Evolutionary conservation across 2,797 vertebrate genomes (phyloP).

Genomic region (Oreochromis mossambicus): DNA sequence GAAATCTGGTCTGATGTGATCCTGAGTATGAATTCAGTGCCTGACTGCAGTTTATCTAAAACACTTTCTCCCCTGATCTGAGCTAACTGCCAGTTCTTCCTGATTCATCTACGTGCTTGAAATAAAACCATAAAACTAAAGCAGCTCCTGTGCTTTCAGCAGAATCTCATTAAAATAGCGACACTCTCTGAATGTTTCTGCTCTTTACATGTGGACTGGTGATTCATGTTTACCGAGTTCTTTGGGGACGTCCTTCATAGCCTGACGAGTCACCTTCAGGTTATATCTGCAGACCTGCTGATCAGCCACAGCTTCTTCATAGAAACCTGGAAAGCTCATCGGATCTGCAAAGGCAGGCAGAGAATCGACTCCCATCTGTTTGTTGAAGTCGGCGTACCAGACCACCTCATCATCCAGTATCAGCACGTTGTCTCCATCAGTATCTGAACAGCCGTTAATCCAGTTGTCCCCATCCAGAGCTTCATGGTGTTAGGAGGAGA

Average conservation of each 20-base stretch:
- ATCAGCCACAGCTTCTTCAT: rapidly evolving
- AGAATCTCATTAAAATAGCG: no score
- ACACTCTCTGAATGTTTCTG: no score
- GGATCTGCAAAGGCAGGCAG: constrained; percentile 13
- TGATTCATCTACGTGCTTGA: no score
- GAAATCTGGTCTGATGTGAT: no score
- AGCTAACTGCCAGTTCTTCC: no score
- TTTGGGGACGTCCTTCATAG: background rate
- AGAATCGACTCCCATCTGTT: rapidly evolving
- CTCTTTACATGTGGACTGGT: no score
- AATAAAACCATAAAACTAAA: no score
- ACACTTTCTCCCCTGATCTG: no score
- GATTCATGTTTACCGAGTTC: background rate
- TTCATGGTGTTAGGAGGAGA: background rate
- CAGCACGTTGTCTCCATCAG: background rate
- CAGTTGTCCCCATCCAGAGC: background rate
- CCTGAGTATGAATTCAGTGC: no score
- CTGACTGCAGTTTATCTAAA: no score
- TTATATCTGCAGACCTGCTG: background rate
- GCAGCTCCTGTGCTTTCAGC: no score
- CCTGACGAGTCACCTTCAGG: rapidly evolving
- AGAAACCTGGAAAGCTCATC: background rate
- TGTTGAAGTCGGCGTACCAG: constrained; percentile 31
- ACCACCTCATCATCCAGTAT: constrained; percentile 17
- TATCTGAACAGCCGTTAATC: background rate